Conservation (phyloP, 2,888 invertebrate species). For the Erebia ligea region DNA sequence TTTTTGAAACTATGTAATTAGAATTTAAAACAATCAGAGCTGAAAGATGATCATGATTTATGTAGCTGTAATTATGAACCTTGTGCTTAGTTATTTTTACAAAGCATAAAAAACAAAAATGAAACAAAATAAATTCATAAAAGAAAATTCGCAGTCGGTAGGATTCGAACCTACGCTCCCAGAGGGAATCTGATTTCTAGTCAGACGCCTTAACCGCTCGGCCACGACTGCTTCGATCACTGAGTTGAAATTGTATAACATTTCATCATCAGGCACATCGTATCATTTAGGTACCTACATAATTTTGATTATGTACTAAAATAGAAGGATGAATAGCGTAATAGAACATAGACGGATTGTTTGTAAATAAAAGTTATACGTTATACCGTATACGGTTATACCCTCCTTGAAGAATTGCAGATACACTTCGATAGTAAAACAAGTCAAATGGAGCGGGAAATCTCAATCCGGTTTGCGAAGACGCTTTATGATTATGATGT, state of each 20-base stretch:
- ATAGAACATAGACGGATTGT: too few species aligned
- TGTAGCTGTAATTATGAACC: too few species aligned
- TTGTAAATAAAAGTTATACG: not conserved
- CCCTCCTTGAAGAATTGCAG: not conserved
- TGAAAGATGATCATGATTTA: too few species aligned
- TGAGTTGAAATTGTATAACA: constrained; percentile 8
- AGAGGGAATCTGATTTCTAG: constrained; percentile 95
- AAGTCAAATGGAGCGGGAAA: constrained; percentile 66
- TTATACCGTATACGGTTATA: too few species aligned
- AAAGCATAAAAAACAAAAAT: not conserved
- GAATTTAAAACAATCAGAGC: too few species aligned
- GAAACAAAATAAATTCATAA: not conserved
- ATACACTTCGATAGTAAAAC: constrained; percentile 49
- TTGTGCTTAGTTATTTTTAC: not conserved
- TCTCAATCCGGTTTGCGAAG: constrained; percentile 52
- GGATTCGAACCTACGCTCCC: constrained; percentile 96
- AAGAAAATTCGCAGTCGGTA: constrained; percentile 88
- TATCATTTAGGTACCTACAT: too few species aligned
- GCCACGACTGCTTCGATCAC: constrained; percentile 87
- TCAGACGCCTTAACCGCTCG: constrained; percentile 95
- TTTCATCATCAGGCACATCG: not conserved
- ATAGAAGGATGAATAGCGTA: too few species aligned
- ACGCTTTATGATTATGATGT: constrained; percentile 61
- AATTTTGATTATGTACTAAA: too few species aligned
- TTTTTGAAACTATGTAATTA: too few species aligned